Evolutionary conservation across 2,888 invertebrate genomes (phyloP).

Genomic region (Apamea crenata): DNA sequence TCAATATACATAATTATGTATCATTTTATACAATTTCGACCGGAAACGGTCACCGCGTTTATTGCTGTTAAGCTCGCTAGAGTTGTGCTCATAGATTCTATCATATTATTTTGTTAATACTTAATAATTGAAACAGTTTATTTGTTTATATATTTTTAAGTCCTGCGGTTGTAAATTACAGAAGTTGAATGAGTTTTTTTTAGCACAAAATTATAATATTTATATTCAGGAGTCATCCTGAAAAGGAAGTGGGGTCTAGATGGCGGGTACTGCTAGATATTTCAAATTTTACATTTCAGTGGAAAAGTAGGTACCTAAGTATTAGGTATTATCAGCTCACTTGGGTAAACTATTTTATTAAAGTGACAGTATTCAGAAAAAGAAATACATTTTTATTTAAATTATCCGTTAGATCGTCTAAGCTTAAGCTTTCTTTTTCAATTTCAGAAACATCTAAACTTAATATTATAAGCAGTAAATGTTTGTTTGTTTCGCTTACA

Average conservation of each 20-base stretch:
- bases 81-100: background rate
- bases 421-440: background rate
- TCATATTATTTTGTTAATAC: background rate
- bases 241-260: background rate
- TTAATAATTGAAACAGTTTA: background rate
- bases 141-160: background rate
- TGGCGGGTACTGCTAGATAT: slow-evolving; percentile 7
- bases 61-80: background rate
- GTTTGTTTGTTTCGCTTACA: background rate
- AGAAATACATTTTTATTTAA: background rate
- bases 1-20: background rate
- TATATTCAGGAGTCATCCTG: background rate
- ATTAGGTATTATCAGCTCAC: background rate
- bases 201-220: background rate
- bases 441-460: background rate
- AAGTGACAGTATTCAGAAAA: background rate
- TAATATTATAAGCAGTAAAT: background rate
- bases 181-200: background rate
- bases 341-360: background rate
- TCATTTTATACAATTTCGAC: background rate
- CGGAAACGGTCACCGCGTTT: no score
- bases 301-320: no score
- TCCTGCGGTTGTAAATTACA: background rate
- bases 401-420: background rate
- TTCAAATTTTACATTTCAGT: background rate